phyloP scores from a whole-genome alignment of 2,113 vertebrate genomes.

The Centropus unirufus region DNA sequence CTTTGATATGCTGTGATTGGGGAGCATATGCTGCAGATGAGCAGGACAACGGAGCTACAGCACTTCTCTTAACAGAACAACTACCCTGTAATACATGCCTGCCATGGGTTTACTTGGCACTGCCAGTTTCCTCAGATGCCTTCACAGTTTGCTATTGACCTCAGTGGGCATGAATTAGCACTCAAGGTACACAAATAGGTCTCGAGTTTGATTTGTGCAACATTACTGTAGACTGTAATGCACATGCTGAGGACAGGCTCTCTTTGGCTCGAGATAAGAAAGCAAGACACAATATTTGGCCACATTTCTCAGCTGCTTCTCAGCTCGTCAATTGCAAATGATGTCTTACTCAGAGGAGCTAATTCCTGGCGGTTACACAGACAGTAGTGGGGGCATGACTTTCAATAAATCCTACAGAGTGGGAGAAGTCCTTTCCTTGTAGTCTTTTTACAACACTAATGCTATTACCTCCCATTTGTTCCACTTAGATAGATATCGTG shows the following conservation, averaged over 20 bases:
- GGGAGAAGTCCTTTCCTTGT: neutral
- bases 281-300: neutral
- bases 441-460: neutral
- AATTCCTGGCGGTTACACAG: neutral
- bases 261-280: neutral
- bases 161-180: neutral
- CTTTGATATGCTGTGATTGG: neutral
- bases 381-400: neutral
- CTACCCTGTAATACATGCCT: neutral
- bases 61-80: neutral
- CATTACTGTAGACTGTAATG: neutral
- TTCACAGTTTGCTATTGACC: neutral
- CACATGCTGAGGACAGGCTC: neutral
- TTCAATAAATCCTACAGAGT: neutral
- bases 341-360: neutral
- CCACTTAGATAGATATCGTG: neutral
- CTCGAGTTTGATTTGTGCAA: neutral
- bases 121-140: neutral
- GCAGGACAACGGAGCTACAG: neutral
- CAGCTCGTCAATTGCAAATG: neutral
- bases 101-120: neutral
- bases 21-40: neutral
- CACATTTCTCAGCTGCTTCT: neutral
- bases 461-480: neutral
- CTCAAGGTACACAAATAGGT: neutral